A percentile compares a stretch with the other conserved stretches of the same genome.
phyloP scores from a whole-genome alignment of 2,113 vertebrate species.

The Chlamydotis undulata region DNA sequence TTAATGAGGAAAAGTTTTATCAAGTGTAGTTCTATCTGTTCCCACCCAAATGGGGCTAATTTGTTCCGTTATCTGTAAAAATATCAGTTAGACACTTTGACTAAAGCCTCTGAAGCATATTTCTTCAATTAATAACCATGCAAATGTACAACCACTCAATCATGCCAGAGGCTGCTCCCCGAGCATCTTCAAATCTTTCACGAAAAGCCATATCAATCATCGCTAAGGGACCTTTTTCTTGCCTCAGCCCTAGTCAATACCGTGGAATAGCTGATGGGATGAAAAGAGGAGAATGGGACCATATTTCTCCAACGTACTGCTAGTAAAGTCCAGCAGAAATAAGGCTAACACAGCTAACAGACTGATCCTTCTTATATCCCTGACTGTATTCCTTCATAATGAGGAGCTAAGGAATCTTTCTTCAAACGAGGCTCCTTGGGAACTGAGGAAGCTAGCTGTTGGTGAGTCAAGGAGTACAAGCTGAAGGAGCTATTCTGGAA shows the following conservation, averaged over 20 bases:
- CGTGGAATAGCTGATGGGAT: background rate
- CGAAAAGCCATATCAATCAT: background rate
- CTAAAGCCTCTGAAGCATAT: background rate
- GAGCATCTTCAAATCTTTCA: background rate
- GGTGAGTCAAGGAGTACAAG: background rate
- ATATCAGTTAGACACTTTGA: background rate
- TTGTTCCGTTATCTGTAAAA: constrained; percentile 45
- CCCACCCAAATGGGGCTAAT: constrained; percentile 10
- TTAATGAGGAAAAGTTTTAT: constrained; percentile 43
- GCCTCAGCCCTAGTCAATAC: background rate
- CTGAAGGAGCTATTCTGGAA: background rate
- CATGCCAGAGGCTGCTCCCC: background rate
- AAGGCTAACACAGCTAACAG: background rate
- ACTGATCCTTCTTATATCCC: background rate
- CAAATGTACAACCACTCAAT: background rate
- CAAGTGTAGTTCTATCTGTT: constrained; percentile 12
- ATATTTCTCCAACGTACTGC: background rate
- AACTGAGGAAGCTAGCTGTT: background rate
- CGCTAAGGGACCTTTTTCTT: background rate
- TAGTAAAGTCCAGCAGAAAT: background rate
- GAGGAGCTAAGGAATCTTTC: background rate
- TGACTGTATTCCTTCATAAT: background rate
- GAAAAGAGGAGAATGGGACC: background rate
- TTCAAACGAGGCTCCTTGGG: background rate
- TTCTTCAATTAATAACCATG: constrained; percentile 26